Conservation (phyloP, 2,797 vertebrate species). For the Salarias fasciatus region DNA sequence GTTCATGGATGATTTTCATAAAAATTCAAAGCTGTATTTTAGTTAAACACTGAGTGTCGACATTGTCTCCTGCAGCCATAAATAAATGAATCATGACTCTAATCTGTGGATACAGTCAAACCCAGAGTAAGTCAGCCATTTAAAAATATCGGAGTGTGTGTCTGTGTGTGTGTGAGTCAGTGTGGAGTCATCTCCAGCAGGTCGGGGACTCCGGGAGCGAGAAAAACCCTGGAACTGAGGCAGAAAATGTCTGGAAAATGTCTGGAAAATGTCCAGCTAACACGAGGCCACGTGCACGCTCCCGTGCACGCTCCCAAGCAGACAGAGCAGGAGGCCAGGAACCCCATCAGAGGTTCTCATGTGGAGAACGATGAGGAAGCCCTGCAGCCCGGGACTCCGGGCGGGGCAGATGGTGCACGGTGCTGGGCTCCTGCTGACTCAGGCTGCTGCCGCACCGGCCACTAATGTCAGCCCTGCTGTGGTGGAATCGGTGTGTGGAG, state of each 20-base stretch:
- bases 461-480: constrained; percentile 70
- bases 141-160: constrained; percentile 28
- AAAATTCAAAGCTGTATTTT: too few species aligned
- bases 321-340: constrained; percentile 46
- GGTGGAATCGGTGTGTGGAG: constrained; percentile 55
- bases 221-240: constrained; percentile 54
- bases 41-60: too few species aligned
- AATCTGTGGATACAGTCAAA: not conserved
- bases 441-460: constrained; percentile 74
- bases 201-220: constrained; percentile 37
- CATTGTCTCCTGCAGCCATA: too few species aligned
- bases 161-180: constrained; percentile 30
- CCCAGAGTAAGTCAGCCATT: constrained; percentile 15
- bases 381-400: constrained; percentile 69
- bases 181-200: constrained; percentile 46
- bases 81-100: too few species aligned
- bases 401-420: constrained; percentile 77
- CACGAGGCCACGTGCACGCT: constrained; percentile 28
- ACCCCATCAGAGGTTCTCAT: constrained; percentile 62
- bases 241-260: too few species aligned
- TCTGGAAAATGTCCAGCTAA: constrained; percentile 64
- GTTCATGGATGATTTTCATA: too few species aligned
- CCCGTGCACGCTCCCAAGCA: constrained; percentile 17
- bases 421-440: constrained; percentile 83
- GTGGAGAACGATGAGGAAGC: constrained; percentile 44